Evolutionary conservation across 2,888 invertebrate genomes (phyloP).

Genomic region (Drosophila ustulata): DNA sequence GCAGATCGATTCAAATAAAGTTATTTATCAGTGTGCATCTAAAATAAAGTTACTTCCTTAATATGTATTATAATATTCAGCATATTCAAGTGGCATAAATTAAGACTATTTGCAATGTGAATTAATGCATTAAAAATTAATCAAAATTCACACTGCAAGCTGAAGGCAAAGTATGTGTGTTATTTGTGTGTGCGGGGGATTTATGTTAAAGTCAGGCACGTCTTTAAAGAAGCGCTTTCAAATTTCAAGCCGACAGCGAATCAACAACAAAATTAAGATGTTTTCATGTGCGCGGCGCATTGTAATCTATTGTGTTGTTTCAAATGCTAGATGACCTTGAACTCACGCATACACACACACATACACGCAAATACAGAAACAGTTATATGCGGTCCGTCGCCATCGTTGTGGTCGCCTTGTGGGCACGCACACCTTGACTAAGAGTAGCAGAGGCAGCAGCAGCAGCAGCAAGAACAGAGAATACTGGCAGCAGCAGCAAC

Average conservation of each 20-base stretch:
- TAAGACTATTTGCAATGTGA: background rate
- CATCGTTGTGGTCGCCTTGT: conserved; percentile 65
- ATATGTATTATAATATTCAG: background rate
- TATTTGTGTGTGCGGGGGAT: background rate
- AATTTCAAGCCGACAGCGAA: conserved; percentile 28
- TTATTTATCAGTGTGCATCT: too few relatives aligned
- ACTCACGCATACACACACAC: conserved; percentile 72
- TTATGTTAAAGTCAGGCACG: background rate
- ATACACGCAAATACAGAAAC: conserved; percentile 33
- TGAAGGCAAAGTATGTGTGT: background rate
- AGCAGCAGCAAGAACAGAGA: conserved; percentile 29
- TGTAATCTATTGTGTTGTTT: conserved; percentile 78
- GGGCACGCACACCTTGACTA: conserved; percentile 76
- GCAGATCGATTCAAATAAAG: too few relatives aligned
- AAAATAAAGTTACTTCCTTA: too few relatives aligned
- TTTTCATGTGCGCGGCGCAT: conserved; percentile 61
- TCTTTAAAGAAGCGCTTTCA: conserved; percentile 19
- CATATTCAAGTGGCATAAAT: background rate
- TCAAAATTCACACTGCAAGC: background rate
- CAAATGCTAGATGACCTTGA: conserved; percentile 84
- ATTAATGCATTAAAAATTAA: background rate
- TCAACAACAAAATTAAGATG: conserved; percentile 54
- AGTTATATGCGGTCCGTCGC: conserved; percentile 48
- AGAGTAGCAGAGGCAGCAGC: conserved; percentile 20
- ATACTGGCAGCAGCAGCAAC: conserved; percentile 22